These are phyloP conservation scores for Helogale parvula DNA, from an alignment of 2,113 vertebrate genomes.

Conservation along the genomic window DNA sequence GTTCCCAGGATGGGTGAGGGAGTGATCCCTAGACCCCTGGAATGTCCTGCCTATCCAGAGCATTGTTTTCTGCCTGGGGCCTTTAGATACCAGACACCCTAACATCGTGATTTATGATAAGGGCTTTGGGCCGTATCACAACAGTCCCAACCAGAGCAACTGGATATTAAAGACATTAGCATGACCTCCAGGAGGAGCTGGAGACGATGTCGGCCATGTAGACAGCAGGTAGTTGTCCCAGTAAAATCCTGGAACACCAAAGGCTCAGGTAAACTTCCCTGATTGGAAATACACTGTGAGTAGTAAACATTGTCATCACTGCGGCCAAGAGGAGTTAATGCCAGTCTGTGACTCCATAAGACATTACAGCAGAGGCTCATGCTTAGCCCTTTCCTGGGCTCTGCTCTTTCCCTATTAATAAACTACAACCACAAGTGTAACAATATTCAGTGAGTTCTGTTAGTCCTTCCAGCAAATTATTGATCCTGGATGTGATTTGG, in stretches of 20 bases:
- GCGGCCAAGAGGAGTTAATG: background rate
- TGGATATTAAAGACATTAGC: background rate
- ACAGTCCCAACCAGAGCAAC: background rate
- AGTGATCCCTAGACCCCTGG: background rate
- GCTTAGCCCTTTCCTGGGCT: no score
- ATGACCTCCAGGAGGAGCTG: background rate
- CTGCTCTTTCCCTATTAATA: background rate
- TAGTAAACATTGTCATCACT: background rate
- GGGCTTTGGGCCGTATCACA: background rate
- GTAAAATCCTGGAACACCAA: background rate
- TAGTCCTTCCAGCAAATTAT: background rate
- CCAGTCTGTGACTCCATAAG: rapidly evolving
- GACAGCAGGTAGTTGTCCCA: background rate
- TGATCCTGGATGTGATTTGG: background rate
- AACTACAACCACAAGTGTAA: background rate
- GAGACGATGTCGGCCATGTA: background rate
- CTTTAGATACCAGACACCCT: background rate
- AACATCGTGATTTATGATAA: background rate
- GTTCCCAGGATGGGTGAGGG: background rate
- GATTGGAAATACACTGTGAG: background rate
- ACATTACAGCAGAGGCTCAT: background rate
- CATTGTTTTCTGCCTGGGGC: background rate
- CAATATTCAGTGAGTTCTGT: background rate
- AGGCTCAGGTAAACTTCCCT: background rate
- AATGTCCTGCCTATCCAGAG: background rate